A percentile compares a stretch with the other conserved stretches of the same genome.
Conservation (phyloP, 2,113 vertebrate species). For the Syrmaticus mikado region DNA sequence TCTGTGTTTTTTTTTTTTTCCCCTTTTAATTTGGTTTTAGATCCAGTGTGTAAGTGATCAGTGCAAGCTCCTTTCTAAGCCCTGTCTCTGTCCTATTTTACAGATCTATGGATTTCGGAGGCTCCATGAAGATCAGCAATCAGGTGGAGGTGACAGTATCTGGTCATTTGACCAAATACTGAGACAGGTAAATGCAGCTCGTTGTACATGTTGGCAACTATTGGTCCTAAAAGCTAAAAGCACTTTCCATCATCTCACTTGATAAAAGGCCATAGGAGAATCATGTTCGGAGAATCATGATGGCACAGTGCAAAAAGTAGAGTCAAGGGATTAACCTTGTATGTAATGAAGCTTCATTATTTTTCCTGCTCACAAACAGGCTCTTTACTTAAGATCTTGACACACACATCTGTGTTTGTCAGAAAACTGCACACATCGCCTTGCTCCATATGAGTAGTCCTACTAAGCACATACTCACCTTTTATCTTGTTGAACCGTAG, state of each 20-base stretch:
- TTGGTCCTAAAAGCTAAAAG: background rate
- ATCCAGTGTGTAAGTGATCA: background rate
- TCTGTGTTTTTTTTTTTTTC: background rate
- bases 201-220: background rate
- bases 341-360: background rate
- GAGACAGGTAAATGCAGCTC: background rate
- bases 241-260: background rate
- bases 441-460: background rate
- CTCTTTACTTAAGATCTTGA: background rate
- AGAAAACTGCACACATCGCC: background rate
- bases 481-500: background rate
- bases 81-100: background rate
- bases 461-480: background rate
- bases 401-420: background rate
- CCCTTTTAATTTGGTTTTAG: background rate
- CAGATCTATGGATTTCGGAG: background rate
- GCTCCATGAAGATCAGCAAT: background rate
- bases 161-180: background rate
- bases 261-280: background rate
- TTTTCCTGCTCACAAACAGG: background rate
- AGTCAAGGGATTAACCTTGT: background rate
- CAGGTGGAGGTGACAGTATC: background rate
- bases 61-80: background rate
- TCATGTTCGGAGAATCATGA: background rate
- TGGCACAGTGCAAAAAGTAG: rapidly evolving